Conservation (phyloP, 2,113 vertebrate genomes). For the Aegotheles bennettii region DNA sequence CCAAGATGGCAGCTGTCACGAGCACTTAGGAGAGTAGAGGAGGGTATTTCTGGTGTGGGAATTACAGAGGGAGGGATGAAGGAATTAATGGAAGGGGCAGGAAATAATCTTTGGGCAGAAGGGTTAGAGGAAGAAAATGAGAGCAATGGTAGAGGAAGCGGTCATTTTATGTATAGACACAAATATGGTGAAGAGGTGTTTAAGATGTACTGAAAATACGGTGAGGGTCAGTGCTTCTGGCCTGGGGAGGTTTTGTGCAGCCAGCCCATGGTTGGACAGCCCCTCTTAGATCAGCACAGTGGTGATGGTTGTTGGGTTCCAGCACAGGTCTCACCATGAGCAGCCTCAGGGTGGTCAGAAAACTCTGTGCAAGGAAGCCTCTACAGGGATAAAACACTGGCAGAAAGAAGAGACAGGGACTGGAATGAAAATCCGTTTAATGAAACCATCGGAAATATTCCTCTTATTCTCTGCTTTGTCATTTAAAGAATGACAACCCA, state of each 20-base stretch:
- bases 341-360: background rate
- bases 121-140: background rate
- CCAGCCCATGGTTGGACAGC: background rate
- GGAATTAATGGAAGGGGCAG: background rate
- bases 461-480: background rate
- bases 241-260: background rate
- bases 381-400: background rate
- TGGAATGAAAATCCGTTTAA: background rate
- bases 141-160: accelerated
- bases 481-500: background rate
- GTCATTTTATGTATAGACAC: background rate
- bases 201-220: background rate
- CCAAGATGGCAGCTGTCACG: constrained; percentile 60
- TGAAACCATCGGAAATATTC: background rate
- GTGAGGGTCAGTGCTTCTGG: background rate
- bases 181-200: background rate
- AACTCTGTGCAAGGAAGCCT: background rate
- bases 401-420: background rate
- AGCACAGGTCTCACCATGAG: background rate
- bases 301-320: background rate
- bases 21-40: background rate
- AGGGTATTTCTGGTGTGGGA: background rate
- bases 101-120: background rate
- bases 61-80: background rate
- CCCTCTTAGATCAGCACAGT: background rate